Percentiles rank a stretch among this genome's conserved stretches.
phyloP scores from a whole-genome alignment of 23 tunicate genomes.

The Halocynthia roretzi region DNA sequence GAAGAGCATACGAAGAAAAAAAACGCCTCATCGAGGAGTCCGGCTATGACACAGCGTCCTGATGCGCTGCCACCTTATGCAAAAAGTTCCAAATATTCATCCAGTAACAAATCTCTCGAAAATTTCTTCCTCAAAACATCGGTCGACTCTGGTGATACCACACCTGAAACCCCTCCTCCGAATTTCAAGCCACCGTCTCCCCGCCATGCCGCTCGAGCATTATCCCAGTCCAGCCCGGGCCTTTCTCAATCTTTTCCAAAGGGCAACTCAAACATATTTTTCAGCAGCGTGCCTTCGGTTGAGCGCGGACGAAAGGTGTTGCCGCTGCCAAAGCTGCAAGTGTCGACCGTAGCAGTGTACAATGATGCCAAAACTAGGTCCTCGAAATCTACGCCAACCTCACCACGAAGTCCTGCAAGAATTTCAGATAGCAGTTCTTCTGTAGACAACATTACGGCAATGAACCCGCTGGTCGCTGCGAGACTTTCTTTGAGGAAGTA shows the following conservation, averaged over 20 bases:
- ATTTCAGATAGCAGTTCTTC: conserved; percentile 1
- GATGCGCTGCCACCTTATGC: no score
- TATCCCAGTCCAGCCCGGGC: background rate
- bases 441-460: conserved; percentile 7
- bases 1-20: background rate
- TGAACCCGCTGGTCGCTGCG: conserved; percentile 47
- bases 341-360: conserved; percentile 2
- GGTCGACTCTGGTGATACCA: conserved; percentile 55
- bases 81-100: no score
- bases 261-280: no score
- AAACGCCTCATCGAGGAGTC: background rate
- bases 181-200: conserved; percentile 72
- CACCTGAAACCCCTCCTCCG: conserved; percentile 84
- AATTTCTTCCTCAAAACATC: conserved; percentile 28
- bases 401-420: conserved; percentile 1
- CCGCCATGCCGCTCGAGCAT: conserved; percentile 10
- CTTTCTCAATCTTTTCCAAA: background rate
- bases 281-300: no score
- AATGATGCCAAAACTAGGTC: conserved; percentile 25
- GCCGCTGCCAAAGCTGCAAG: conserved; percentile 15
- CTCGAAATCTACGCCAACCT: background rate
- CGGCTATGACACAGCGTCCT: background rate
- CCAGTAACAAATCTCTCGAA: background rate
- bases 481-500: conserved; percentile 43
- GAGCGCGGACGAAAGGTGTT: background rate